phyloP scores from a whole-genome alignment of 2,113 vertebrate genomes.

The Nanorana parkeri region DNA sequence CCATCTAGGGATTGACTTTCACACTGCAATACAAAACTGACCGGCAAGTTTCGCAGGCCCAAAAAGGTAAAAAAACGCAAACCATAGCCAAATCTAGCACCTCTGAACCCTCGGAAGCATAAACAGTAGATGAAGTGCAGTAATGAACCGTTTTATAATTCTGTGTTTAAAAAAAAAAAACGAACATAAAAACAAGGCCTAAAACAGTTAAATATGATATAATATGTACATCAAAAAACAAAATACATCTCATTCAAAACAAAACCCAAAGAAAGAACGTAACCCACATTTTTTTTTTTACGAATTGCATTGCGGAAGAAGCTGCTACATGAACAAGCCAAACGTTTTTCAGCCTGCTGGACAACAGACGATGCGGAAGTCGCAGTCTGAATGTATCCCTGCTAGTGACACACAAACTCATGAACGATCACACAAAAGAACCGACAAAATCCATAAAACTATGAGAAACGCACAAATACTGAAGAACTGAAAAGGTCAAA shows the following conservation, averaged over 20 bases:
- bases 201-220: slow-evolving; percentile 48
- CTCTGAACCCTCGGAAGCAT: neutral
- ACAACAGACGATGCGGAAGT: neutral
- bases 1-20: too few species aligned
- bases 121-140: neutral
- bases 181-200: slow-evolving; percentile 48
- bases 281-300: neutral
- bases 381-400: neutral
- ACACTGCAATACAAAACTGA: too few species aligned
- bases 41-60: too few species aligned
- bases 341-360: neutral
- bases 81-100: too few species aligned
- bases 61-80: too few species aligned
- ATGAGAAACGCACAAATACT: too few species aligned
- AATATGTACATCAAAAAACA: slow-evolving; percentile 37
- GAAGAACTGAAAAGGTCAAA: neutral
- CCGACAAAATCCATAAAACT: neutral
- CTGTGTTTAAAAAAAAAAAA: slow-evolving; percentile 9
- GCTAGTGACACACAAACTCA: neutral
- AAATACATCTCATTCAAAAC: slow-evolving; percentile 13
- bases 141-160: slow-evolving; percentile 29
- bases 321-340: neutral
- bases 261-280: neutral
- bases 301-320: neutral
- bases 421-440: too few species aligned